phyloP scores from a whole-genome alignment of 2,797 vertebrate species.

The Amphiprion clarkii region DNA sequence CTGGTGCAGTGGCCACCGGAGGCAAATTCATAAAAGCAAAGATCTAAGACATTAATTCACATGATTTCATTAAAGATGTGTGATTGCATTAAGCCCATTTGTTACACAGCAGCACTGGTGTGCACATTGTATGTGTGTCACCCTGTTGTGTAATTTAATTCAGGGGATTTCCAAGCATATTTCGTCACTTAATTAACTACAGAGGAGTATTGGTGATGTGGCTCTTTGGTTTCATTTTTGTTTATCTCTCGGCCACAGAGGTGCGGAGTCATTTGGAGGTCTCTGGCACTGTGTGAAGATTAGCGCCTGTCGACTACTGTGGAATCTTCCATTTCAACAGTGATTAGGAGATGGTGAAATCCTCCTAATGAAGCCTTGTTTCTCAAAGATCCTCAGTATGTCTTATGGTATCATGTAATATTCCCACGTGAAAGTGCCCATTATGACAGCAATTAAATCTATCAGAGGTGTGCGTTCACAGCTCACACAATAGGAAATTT shows the following conservation, averaged over 20 bases:
- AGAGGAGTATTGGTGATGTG: conserved; percentile 40
- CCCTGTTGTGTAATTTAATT: conserved; percentile 73
- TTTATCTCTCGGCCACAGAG: conserved; percentile 61
- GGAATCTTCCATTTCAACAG: conserved; percentile 38
- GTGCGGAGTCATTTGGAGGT: conserved; percentile 67
- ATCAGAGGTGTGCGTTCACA: conserved; percentile 32
- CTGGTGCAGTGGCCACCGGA: conserved; percentile 77
- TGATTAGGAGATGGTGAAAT: conserved; percentile 58
- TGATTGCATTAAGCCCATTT: conserved; percentile 77
- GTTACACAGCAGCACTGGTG: conserved; percentile 52
- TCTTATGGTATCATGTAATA: conserved; percentile 44
- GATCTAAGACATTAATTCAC: conserved; percentile 82
- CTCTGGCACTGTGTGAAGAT: conserved; percentile 38
- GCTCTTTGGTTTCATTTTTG: conserved; percentile 45
- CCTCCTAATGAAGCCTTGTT: conserved; percentile 47
- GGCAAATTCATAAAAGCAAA: conserved; percentile 82
- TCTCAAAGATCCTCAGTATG: conserved; percentile 29
- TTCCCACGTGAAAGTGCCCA: conserved; percentile 48
- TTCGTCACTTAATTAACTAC: conserved; percentile 77
- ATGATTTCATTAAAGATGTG: conserved; percentile 82
- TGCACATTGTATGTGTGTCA: conserved; percentile 42
- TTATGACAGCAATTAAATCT: conserved; percentile 67
- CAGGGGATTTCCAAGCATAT: conserved; percentile 74
- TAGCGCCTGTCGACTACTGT: conserved; percentile 19
- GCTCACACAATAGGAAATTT: conserved; percentile 55